Percentiles rank a stretch among this genome's conserved stretches.
Conservation (phyloP, 2,797 vertebrate genomes). For the Trachops cirrhosus region DNA sequence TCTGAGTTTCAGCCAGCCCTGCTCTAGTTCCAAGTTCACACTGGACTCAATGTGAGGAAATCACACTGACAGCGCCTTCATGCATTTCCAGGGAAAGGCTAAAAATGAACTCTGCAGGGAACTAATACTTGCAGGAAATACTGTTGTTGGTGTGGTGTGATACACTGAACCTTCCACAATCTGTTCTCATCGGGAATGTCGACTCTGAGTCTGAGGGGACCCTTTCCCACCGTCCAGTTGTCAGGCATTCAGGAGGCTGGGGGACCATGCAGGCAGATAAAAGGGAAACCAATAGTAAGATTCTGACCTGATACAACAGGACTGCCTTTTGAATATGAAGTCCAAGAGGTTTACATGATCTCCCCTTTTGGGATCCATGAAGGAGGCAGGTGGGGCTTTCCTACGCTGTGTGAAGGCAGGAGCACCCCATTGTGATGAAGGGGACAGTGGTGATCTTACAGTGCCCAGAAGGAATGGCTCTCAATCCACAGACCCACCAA, state of each 20-base stretch:
- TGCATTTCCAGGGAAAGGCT: background rate
- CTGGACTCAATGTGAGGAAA: background rate
- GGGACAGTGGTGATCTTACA: background rate
- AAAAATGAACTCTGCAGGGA: background rate
- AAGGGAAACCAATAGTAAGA: background rate
- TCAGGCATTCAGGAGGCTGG: background rate
- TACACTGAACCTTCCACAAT: background rate
- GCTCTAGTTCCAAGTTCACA: background rate
- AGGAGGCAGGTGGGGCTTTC: background rate
- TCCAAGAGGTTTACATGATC: background rate
- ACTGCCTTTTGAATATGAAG: background rate
- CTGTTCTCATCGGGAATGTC: background rate
- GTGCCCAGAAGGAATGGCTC: background rate
- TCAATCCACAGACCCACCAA: background rate
- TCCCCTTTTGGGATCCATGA: background rate
- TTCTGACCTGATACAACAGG: background rate
- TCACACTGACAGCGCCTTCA: background rate
- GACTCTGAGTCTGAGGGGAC: background rate
- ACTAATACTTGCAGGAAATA: background rate
- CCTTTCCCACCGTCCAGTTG: background rate
- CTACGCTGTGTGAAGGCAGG: background rate
- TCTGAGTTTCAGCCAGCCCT: background rate
- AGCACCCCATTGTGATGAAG: background rate
- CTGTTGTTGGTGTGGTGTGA: background rate
- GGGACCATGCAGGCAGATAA: background rate